These are phyloP conservation scores for Reticulitermes speratus DNA, from an alignment of 1,140 invertebrate species.

Conservation along the genomic window DNA sequence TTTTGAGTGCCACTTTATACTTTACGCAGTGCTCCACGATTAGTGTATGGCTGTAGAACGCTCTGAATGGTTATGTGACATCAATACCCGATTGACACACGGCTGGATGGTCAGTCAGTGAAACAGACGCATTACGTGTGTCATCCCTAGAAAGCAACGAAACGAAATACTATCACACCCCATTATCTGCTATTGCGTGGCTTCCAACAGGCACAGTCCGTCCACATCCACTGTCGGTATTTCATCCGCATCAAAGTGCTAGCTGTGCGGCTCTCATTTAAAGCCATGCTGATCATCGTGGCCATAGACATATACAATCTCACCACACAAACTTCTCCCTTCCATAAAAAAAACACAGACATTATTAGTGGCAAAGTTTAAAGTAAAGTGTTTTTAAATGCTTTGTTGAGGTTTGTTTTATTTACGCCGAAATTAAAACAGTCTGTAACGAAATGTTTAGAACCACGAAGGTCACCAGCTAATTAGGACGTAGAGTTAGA, in stretches of 20 bases:
- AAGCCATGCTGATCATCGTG: background rate
- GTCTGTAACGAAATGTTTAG: background rate
- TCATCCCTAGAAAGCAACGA: background rate
- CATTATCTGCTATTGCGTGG: background rate
- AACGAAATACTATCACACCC: background rate
- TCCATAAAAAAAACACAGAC: background rate
- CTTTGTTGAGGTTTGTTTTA: background rate
- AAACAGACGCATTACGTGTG: background rate
- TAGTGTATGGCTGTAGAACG: background rate
- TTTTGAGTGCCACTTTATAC: too few species aligned
- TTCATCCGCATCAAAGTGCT: background rate
- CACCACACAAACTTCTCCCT: background rate
- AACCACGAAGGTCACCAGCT: background rate
- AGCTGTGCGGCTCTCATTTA: background rate
- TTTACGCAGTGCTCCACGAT: background rate
- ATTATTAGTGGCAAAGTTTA: background rate
- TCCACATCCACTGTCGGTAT: background rate
- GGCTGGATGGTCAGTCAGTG: background rate
- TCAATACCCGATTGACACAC: background rate
- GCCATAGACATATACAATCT: background rate
- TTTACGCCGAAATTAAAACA: background rate
- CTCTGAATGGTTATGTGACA: background rate
- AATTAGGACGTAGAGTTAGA: background rate
- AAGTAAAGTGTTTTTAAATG: background rate
- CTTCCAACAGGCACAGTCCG: background rate